Evolutionary conservation across 1,140 invertebrate species (phyloP).

Genomic region (Lepidurus apus): DNA sequence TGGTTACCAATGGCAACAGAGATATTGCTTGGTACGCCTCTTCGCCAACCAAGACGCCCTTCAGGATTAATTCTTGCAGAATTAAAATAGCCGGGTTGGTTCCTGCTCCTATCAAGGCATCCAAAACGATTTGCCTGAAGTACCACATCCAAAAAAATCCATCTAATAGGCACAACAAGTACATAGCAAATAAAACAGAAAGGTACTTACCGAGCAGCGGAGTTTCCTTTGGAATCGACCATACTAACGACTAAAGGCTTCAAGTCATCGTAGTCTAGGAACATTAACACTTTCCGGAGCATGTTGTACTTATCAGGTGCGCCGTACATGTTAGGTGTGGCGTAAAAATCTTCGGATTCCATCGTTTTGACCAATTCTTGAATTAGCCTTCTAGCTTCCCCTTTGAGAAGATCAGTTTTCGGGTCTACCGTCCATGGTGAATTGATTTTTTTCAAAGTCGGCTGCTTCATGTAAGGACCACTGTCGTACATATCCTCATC

Average conservation of each 20-base stretch:
- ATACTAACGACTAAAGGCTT: slow-evolving; percentile 24
- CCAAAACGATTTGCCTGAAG: slow-evolving; percentile 31
- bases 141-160: background rate
- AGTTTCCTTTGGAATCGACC: slow-evolving; percentile 26
- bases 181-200: background rate
- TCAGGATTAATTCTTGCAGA: slow-evolving; percentile 37
- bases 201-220: slow-evolving; percentile 30
- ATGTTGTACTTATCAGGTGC: slow-evolving; percentile 32
- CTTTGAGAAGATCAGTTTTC: slow-evolving; percentile 24
- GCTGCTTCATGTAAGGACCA: slow-evolving; percentile 30
- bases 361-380: slow-evolving; percentile 32
- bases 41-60: slow-evolving; percentile 36
- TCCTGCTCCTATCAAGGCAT: slow-evolving; percentile 32
- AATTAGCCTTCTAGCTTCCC: slow-evolving; percentile 28
- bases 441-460: slow-evolving; percentile 25
- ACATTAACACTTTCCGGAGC: slow-evolving; percentile 30
- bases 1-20: slow-evolving; percentile 37
- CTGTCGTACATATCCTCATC: slow-evolving; percentile 30
- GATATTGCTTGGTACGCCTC: slow-evolving; percentile 36
- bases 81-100: slow-evolving; percentile 38
- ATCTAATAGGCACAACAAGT: background rate
- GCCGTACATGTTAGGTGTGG: slow-evolving; percentile 23
- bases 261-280: slow-evolving; percentile 32
- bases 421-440: slow-evolving; percentile 15
- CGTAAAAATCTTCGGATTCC: slow-evolving; percentile 35